Evolutionary conservation across 2,888 invertebrate species (phyloP).

Genomic region (Bombyx huttoni): DNA sequence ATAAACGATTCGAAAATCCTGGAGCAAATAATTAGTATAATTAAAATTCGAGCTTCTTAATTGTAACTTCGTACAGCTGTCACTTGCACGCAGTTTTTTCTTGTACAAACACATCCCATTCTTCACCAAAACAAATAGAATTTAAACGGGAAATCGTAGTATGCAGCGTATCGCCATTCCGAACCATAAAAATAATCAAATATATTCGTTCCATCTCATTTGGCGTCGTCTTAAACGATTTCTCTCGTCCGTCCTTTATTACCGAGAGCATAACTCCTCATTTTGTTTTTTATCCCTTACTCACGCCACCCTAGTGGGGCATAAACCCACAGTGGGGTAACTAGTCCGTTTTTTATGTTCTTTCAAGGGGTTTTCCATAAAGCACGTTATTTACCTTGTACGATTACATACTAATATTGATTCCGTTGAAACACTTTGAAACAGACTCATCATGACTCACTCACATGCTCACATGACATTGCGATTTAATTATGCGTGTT

Average conservation of each 20-base stretch:
- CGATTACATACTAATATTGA: neutral
- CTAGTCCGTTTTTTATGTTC: slow-evolving; percentile 63
- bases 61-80: too few relatives aligned
- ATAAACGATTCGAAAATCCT: too few relatives aligned
- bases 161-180: slow-evolving; percentile 61
- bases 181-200: slow-evolving; percentile 71
- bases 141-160: slow-evolving; percentile 45
- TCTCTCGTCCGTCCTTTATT: slow-evolving; percentile 72
- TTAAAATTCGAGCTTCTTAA: too few relatives aligned
- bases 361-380: slow-evolving; percentile 11
- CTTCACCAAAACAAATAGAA: slow-evolving; percentile 62
- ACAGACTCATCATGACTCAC: neutral
- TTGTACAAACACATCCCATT: slow-evolving; percentile 19
- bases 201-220: slow-evolving; percentile 73
- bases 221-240: slow-evolving; percentile 71
- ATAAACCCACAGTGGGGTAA: slow-evolving; percentile 52
- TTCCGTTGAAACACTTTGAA: neutral
- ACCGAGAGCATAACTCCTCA: slow-evolving; percentile 73
- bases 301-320: slow-evolving; percentile 46
- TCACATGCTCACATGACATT: neutral
- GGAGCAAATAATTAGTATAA: too few relatives aligned
- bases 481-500: neutral
- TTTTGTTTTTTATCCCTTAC: slow-evolving; percentile 72
- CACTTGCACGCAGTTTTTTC: too few relatives aligned
- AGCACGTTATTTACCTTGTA: neutral